Percentiles rank a stretch among this genome's conserved stretches.
Conservation (phyloP, 2,113 vertebrate species). For the Rostratula benghalensis region DNA sequence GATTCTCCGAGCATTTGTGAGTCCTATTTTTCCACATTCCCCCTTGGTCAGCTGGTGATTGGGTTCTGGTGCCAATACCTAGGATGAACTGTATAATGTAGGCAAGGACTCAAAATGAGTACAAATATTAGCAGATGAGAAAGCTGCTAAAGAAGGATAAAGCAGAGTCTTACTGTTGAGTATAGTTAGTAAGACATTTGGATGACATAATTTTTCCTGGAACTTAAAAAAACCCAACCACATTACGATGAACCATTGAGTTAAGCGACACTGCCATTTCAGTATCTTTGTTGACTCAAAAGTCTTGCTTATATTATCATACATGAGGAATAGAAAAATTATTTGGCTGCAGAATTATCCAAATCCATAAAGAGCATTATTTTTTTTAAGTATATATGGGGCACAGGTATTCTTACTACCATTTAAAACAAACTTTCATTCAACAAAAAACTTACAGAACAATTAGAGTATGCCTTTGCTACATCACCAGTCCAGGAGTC, state of each 20-base stretch:
- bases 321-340: not conserved
- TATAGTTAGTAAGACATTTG: not conserved
- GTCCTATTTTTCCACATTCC: not conserved
- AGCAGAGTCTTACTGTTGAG: not conserved
- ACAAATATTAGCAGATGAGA: not conserved
- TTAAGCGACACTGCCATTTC: not conserved
- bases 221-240: not conserved
- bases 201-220: not conserved
- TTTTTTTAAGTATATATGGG: not conserved
- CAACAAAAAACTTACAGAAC: not conserved
- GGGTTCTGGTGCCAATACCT: not conserved
- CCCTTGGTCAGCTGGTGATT: fast-evolving
- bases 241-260: not conserved
- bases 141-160: not conserved
- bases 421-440: not conserved
- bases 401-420: not conserved
- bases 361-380: not conserved
- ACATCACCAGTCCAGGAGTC: not conserved
- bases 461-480: not conserved
- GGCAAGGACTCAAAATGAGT: not conserved
- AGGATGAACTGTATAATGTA: not conserved
- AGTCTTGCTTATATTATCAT: not conserved
- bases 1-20: not conserved
- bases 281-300: not conserved
- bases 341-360: not conserved